Base-by-base conservation (phyloP, 2,113 vertebrate genomes). In the Mustela nigripes region DNA sequence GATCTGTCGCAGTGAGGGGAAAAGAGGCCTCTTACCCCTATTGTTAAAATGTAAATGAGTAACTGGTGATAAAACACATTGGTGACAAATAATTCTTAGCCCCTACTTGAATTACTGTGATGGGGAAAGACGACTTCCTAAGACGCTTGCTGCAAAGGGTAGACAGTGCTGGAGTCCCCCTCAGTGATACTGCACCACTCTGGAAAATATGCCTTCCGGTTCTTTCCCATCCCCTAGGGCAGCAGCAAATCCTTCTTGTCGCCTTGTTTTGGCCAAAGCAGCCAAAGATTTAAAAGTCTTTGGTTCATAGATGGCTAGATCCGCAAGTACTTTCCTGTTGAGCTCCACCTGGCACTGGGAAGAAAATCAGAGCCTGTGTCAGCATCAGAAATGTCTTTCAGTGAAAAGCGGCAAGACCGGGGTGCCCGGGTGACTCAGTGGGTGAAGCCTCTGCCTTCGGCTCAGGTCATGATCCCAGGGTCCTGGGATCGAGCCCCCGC, bases 261-360 rank as follows among this genome's bases (percentile, higher is more conserved):
- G 98, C 90, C 99, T 99, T 81, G 99, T 98, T 65, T 98, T 98
- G 0, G 99, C 99, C 93, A 99, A 97, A 36, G 99, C 99, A 0
- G 99, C 99, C 1, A 99, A 97, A 2, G 99, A 99, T 48, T 99
- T 99, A 98, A 99, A 99, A 0, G 99, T 99, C 85, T 99, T 99
- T 1, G 99, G 99, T 91, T 99, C 99, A 0, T 99, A 99, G 98
- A 99, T 98, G 1, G 99, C 99, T 94, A 99, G 82, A 2, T 99
- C 99, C 0, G 99, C 99, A 42, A 99, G 98, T 1, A 99, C 98
- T 1, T 99, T 99, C 87, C 99, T 99, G 82, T 99, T 99, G 96
- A 99, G 98, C 98, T 99, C 99, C 96, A 99, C 99, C 60, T 99
- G 99, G 83, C 98, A 99, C 99, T 99, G 98, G 62, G 93, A 71